Base-by-base conservation (phyloP, 2,797 vertebrate genomes). In the Phataginus tetradactyla region DNA sequence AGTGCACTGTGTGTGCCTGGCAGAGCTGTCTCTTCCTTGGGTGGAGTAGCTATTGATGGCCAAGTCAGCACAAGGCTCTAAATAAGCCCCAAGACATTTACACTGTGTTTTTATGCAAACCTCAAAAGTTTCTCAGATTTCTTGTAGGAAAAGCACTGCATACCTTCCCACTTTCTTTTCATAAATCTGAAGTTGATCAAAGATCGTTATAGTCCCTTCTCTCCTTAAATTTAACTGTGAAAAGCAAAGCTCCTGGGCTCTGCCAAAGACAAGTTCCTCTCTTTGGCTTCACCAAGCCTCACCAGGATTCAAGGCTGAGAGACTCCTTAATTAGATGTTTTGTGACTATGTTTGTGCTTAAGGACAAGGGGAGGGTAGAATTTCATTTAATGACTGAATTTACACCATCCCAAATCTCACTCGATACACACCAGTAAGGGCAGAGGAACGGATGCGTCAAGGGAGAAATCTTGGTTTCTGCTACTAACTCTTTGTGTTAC, bases 81-180 rank as follows among this genome's bases (percentile, higher is more conserved):
- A 71, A 78, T 5, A 69, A 79, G 78, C 27, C 53, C 51, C 45
- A 49, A 79, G 75, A 92, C 5, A 29, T 95, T 18, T 75, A 27
- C 55, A 29, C 49, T 59, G 15, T 61, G 69, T 45, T 89, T 90
- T 93, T 17, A 71, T 10, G 59, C 20, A 63, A 91, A 87, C 49
- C 34, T 89, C 45, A n/a, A 64, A 79, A 89, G 34, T 39, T 14
- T 86, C 88, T 97, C 53, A 4, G 29, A 57, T 51, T 94, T 96
- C 86, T 89, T 64, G 79, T 53, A 86, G 78, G 25, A 91, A 90
- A 80, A 79, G 63, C 21, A 39, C 29, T 23, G 15, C 7, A 15
- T 78, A 84, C 27, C 27, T 57, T 86, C 63, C 15, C 55, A 32
- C 15, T 74, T 81, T 14, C 80, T 64, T 42, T 32, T 49, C 63